A percentile compares a stretch with the other conserved stretches of the same genome.
Conservation (phyloP, 2,888 invertebrate genomes). For the Nasonia oneida region DNA sequence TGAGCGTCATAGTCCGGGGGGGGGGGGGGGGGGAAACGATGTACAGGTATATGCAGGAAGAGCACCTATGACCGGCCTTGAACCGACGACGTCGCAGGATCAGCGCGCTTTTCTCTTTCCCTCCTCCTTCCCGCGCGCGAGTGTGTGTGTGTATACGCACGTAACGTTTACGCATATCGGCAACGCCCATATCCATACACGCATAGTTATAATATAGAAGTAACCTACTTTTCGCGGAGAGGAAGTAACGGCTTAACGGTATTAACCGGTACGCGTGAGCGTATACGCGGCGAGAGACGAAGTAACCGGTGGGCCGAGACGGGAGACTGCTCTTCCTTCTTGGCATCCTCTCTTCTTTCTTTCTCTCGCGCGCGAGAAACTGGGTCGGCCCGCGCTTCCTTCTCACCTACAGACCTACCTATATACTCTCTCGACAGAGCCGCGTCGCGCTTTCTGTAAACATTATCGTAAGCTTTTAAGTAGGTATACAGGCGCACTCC, state of each 20-base stretch:
- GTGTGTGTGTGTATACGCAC: background rate
- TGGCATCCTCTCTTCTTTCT: slow-evolving; percentile 61
- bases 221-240: slow-evolving; percentile 71
- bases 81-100: slow-evolving; percentile 13
- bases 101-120: slow-evolving; percentile 42
- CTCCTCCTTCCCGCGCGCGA: background rate
- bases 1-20: background rate
- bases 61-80: slow-evolving; percentile 49
- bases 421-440: slow-evolving; percentile 54
- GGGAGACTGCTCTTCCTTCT: slow-evolving; percentile 21
- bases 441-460: background rate
- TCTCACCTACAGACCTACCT: slow-evolving; percentile 75
- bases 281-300: background rate
- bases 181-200: background rate
- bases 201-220: background rate
- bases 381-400: slow-evolving; percentile 73
- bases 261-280: slow-evolving; percentile 63
- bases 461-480: background rate
- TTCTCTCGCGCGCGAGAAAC: slow-evolving; percentile 73
- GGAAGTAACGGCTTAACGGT: slow-evolving; percentile 75
- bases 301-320: slow-evolving; percentile 18
- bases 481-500: background rate
- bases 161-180: background rate
- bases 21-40: background rate
- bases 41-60: background rate